Evolutionary conservation across 2,113 vertebrate species (phyloP), one percentile per base, ranked within the genome.

Genomic region (Dasyornis broadbenti): DNA sequence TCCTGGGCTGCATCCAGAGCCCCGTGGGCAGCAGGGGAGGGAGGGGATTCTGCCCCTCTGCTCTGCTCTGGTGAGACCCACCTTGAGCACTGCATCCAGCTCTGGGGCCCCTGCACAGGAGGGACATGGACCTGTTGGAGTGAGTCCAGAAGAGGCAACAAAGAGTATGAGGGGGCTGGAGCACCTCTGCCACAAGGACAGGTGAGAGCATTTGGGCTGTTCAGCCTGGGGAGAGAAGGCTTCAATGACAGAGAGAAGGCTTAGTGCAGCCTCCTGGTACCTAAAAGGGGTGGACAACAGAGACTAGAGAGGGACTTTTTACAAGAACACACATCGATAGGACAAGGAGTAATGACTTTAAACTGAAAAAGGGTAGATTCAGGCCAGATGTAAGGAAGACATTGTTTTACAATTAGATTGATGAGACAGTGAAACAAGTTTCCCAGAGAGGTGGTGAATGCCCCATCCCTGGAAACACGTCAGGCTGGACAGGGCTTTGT

Each of bases 131-230:
- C 17, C 35, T n/a, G 26, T 0, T 70, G 16, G 7, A 42, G 7
- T 0, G 0, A 11, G 31, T 1, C 11, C 71, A 82, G n/a, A 54
- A 20, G 10, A 39, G 24, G 28, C 5, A 21, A 39, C 33, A 6
- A 65, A 50, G 3, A 71, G 15, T 8, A 11, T 40, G 17, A 39
- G 7, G 12, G 27, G 13, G 16, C 4, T 72, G 70, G 7, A 82
- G 7, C 24, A 77, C 16, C 19, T 20, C 24, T 18, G 9, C 56
- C 77, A 0, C 6, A 10, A 56, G 4, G 35, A 61, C 14, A 66
- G 18, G n/a, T 78, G 57, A 30, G 15, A 64, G 10, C 44, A 20
- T 0, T n/a, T 57, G 14, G 31, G 6, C 54, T 60, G 12, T 8
- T 49, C 27, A 60, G 50, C 10, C 22, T 64, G 26, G 16, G 37